Conservation (phyloP, 1,140 invertebrate species). For the Megathymus violae region DNA sequence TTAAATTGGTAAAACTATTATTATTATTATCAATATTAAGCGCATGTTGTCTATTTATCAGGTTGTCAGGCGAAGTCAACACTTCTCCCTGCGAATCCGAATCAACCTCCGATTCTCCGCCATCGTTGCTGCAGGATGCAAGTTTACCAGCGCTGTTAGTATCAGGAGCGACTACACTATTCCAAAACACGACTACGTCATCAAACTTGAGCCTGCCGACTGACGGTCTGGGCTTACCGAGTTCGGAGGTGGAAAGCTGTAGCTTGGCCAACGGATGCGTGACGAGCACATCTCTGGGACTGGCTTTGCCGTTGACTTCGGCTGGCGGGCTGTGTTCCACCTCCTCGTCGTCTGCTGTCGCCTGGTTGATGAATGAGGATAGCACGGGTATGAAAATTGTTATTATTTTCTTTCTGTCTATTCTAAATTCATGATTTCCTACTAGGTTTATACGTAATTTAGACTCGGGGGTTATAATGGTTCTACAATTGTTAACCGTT, state of each 20-base stretch:
- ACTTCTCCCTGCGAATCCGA: slow-evolving; percentile 76
- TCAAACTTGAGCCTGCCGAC: slow-evolving; percentile 57
- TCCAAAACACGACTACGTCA: slow-evolving; percentile 65
- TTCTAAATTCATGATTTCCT: background rate
- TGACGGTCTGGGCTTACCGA: slow-evolving; percentile 65
- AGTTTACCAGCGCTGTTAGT: slow-evolving; percentile 76
- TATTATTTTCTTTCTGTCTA: background rate
- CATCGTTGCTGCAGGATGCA: slow-evolving; percentile 74
- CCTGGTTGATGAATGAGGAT: slow-evolving; percentile 82
- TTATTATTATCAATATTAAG: background rate
- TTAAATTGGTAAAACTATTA: slow-evolving; percentile 1
- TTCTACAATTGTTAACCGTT: no score
- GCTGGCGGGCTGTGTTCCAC: slow-evolving; percentile 70
- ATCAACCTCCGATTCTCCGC: slow-evolving; percentile 75
- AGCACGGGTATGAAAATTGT: slow-evolving; percentile 61
- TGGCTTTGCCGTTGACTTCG: slow-evolving; percentile 70
- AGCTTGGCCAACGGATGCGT: slow-evolving; percentile 71
- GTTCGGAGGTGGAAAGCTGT: slow-evolving; percentile 62
- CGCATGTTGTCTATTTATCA: slow-evolving; percentile 32
- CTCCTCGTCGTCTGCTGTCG: slow-evolving; percentile 71
- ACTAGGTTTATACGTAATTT: no score
- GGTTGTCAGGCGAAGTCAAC: slow-evolving; percentile 73
- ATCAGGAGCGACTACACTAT: slow-evolving; percentile 68
- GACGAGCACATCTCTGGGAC: slow-evolving; percentile 53
- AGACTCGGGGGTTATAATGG: no score